Percentiles rank a stretch among this genome's conserved stretches.
Conservation (phyloP, 2,113 vertebrate species). For the Brachyhypopomus occidentalis region DNA sequence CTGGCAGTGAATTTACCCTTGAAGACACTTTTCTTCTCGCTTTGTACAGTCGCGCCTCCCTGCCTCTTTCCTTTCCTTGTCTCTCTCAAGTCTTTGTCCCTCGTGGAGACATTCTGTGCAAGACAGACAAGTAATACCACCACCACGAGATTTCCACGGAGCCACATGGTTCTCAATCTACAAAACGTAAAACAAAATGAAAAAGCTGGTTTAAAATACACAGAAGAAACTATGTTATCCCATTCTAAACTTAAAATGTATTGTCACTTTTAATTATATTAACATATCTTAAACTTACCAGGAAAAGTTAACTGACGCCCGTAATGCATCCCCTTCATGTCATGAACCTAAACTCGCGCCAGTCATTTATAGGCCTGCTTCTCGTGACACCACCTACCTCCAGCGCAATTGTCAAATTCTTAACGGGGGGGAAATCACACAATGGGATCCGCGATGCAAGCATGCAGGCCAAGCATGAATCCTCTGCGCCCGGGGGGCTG, state of each 20-base stretch:
- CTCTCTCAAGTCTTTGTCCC: constrained; percentile 57
- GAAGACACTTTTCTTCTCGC: constrained; percentile 32
- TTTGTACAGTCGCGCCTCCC: constrained; percentile 18
- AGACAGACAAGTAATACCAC: constrained; percentile 74
- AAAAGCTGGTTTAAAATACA: too few relatives aligned
- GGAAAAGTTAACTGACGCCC: not conserved
- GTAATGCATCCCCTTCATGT: too few relatives aligned
- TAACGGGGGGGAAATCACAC: too few relatives aligned
- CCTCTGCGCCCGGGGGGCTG: too few relatives aligned
- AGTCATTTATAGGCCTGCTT: not conserved
- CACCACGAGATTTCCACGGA: constrained; percentile 62
- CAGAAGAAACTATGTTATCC: too few relatives aligned
- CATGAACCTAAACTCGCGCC: too few relatives aligned
- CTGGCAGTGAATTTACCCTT: constrained; percentile 76
- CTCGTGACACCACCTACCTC: not conserved
- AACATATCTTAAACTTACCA: not conserved
- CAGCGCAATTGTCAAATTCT: too few relatives aligned
- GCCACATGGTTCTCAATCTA: constrained; percentile 58
- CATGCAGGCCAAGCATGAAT: too few relatives aligned
- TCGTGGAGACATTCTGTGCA: constrained; percentile 63
- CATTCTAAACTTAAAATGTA: too few relatives aligned
- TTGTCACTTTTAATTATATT: too few relatives aligned
- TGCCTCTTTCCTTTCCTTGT: constrained; percentile 52
- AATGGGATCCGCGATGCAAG: too few relatives aligned
- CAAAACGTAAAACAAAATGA: too few relatives aligned